Conservation (phyloP, 2,797 vertebrate genomes). For the Myotis findleyi region DNA sequence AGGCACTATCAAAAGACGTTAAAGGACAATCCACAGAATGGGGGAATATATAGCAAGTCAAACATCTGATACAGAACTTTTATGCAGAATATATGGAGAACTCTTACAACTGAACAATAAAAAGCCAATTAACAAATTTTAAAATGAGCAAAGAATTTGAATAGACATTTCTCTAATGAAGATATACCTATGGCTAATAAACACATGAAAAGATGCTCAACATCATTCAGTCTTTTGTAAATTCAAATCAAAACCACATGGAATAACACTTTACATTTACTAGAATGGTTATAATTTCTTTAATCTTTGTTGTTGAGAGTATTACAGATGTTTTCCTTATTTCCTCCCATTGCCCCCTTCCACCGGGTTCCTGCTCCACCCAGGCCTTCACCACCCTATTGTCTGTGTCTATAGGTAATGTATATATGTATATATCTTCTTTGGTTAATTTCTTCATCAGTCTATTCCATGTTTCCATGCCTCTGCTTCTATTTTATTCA, state of each 20-base stretch:
- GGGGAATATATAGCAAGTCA: neutral
- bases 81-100: neutral
- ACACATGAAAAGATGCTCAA: neutral
- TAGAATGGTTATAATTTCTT: neutral
- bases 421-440: too few relatives aligned
- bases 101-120: neutral
- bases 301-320: too few relatives aligned
- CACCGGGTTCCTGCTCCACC: too few relatives aligned
- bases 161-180: neutral
- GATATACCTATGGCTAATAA: neutral
- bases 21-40: neutral
- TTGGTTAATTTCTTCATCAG: too few relatives aligned
- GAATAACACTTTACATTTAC: neutral
- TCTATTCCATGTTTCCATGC: too few relatives aligned
- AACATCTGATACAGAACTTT: neutral
- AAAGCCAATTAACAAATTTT: neutral
- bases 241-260: neutral
- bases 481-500: too few relatives aligned
- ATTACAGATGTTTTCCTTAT: too few relatives aligned
- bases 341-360: too few relatives aligned
- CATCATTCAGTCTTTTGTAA: neutral
- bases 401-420: too few relatives aligned
- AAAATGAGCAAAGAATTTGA: neutral
- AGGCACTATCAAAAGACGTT: neutral
- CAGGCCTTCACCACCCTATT: too few relatives aligned